Base-by-base conservation (phyloP, 2,113 vertebrate species). In the Zosterops borbonicus region DNA sequence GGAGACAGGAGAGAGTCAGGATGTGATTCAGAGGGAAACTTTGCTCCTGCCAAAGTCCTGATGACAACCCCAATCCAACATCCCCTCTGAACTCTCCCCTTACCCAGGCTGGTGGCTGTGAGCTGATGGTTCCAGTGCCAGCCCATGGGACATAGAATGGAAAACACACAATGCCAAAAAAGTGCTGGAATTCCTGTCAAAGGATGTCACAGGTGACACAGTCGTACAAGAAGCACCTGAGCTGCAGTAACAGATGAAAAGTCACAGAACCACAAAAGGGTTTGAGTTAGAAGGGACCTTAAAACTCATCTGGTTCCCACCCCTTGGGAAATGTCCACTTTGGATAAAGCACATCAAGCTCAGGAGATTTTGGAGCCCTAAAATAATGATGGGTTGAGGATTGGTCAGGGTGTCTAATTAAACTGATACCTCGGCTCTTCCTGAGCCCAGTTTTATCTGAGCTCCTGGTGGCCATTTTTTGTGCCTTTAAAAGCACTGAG, bases 91-190 rank as follows among this genome's bases (percentile, higher is more conserved):
- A 20, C 6, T 47, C 3, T 10, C 3, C 12, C 21, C 13, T 53
- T 11, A 9, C 4, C 22, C 37, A 59, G 21, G 6, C 17, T 14
- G 62, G 6, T 35, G 70, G 35, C 42, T 67, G 21, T 25, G 42
- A 85, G n/a, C 9, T 33, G 42, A 21, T 22, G 12, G 10, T 5
- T 74, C 56, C 71, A 41, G 28, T 24, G 35, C 27, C 23, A 62
- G 21, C 9, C 33, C 24, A 11, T 13, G 56, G 12, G 20, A 44
- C 9, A 5, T 1, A 12, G 9, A 1, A 9, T 22, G 35, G 50
- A 53, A 60, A 73, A 44, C 11, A 64, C 3, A 12, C 53, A 28
- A 1, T 5, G 24, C 11, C 18, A 58, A 31, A 49, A 31, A 50
- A 47, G 5, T 5, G 3, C 53, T 68, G 46, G 25, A 41, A 29